Percentiles rank a stretch among this genome's conserved stretches.
These are phyloP conservation scores for Onchidella celtica DNA, from an alignment of 2,888 invertebrate genomes.

Conservation along the genomic window DNA sequence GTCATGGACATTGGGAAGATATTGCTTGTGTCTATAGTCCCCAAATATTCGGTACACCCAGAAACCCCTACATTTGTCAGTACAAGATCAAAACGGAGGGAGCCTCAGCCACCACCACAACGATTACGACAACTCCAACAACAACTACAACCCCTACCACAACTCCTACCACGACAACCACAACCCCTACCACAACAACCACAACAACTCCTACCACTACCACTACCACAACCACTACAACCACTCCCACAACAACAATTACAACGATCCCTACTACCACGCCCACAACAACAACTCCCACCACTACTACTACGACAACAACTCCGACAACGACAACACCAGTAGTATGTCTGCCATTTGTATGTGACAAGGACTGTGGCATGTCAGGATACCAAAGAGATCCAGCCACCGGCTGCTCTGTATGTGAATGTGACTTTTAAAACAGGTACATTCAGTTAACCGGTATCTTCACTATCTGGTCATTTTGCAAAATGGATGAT, in stretches of 20 bases:
- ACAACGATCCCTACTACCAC: not conserved
- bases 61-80: slow-evolving; percentile 7
- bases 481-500: too few species aligned
- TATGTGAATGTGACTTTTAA: not conserved
- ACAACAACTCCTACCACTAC: not conserved
- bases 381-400: not conserved
- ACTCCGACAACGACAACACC: not conserved
- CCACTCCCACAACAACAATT: not conserved
- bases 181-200: not conserved
- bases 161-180: not conserved
- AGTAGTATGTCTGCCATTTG: not conserved
- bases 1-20: slow-evolving; percentile 1
- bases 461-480: too few species aligned
- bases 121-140: not conserved
- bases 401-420: not conserved
- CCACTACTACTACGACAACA: not conserved
- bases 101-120: not conserved
- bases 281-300: too few species aligned
- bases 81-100: too few species aligned
- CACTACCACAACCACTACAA: not conserved
- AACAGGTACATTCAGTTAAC: too few species aligned
- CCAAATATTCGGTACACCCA: not conserved
- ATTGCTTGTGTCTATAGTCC: not conserved
- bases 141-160: not conserved
- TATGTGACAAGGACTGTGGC: not conserved